phyloP scores from a whole-genome alignment of 2,797 vertebrate species.

The Cryptoprocta ferox region DNA sequence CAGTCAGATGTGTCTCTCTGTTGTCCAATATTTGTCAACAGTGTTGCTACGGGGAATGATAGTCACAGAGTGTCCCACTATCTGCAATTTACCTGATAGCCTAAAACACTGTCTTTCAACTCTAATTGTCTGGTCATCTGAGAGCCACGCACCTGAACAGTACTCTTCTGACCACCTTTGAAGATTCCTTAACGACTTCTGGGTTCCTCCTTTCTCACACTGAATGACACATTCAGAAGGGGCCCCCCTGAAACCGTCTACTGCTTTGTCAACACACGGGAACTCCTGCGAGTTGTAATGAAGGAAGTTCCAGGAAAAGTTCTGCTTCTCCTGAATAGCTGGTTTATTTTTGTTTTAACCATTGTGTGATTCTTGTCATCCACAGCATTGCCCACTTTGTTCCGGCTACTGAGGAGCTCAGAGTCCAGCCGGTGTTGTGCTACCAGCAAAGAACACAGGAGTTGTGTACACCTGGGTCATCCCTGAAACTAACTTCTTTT shows the following conservation, averaged over 20 bases:
- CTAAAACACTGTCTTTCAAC: neutral
- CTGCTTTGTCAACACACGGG: neutral
- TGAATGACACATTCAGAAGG: neutral
- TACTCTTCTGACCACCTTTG: neutral
- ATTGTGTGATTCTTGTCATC: neutral
- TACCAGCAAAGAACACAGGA: neutral
- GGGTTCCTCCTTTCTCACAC: neutral
- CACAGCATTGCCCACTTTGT: neutral
- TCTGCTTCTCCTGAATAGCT: neutral
- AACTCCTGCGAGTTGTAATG: neutral
- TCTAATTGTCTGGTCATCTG: neutral
- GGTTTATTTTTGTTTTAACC: neutral
- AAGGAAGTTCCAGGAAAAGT: neutral
- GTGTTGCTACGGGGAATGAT: neutral
- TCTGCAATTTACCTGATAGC: neutral
- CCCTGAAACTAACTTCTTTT: neutral
- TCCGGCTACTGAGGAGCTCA: neutral
- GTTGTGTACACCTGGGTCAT: rapidly evolving
- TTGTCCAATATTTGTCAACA: neutral
- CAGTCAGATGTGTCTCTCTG: neutral
- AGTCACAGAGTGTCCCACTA: neutral
- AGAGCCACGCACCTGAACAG: neutral
- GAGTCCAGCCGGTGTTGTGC: neutral
- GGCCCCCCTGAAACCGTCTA: neutral
- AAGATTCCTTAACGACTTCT: neutral